phyloP scores from a whole-genome alignment of 2,797 vertebrate genomes.

The Notamacropus eugenii region DNA sequence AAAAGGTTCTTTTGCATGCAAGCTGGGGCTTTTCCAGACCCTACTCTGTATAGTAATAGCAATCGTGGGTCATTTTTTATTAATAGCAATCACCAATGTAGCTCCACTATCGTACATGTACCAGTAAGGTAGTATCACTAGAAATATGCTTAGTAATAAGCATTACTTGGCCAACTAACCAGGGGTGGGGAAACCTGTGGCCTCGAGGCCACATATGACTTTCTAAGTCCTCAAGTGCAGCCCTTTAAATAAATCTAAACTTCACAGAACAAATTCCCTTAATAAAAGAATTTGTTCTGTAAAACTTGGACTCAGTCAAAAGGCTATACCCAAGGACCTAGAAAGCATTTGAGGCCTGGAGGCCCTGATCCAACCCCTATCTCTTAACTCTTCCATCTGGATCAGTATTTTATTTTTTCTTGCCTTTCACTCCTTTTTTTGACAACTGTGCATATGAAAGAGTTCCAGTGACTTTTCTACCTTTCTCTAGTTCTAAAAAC shows the following conservation, averaged over 20 bases:
- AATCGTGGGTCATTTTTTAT: background rate
- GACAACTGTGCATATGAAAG: background rate
- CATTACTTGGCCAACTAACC: background rate
- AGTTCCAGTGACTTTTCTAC: background rate
- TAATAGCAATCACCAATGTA: background rate
- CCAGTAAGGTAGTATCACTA: background rate
- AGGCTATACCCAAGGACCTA: too few species aligned
- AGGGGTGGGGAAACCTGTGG: too few species aligned
- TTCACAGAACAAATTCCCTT: too few species aligned
- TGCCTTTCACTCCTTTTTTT: background rate
- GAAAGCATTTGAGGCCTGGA: too few species aligned
- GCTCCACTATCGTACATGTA: background rate
- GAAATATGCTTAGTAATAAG: background rate
- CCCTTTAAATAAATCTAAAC: too few species aligned
- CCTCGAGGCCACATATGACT: too few species aligned
- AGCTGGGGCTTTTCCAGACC: background rate
- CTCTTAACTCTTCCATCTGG: background rate
- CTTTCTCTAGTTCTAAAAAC: background rate
- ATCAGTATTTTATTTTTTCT: background rate
- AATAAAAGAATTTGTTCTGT: too few species aligned
- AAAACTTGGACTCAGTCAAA: too few species aligned
- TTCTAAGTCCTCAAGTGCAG: too few species aligned
- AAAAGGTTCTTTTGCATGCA: background rate
- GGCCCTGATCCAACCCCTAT: background rate
- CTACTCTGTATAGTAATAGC: background rate